Evolutionary conservation across 1,140 invertebrate genomes (phyloP).

Genomic region (Drosophila elegans): DNA sequence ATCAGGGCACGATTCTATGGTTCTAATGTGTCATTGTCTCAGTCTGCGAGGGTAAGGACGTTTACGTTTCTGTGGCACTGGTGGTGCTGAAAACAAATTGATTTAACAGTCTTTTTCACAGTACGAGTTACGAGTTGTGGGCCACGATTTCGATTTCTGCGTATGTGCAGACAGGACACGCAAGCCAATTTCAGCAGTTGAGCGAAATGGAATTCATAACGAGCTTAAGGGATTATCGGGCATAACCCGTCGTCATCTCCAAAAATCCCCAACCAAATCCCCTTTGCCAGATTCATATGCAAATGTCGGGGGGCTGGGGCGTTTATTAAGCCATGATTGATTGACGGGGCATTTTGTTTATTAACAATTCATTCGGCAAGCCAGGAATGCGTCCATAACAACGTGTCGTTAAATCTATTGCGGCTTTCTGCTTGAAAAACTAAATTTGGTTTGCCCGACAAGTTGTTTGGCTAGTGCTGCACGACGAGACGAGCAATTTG

Average conservation of each 20-base stretch:
- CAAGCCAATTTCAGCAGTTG: constrained; percentile 60
- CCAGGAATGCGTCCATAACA: constrained; percentile 1
- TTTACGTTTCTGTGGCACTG: constrained; percentile 8
- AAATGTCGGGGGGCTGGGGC: constrained; percentile 34
- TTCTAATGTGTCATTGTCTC: constrained; percentile 69
- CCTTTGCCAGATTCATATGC: constrained; percentile 33
- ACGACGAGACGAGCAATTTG: no score
- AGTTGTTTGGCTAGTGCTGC: no score
- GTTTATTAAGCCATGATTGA: constrained; percentile 52
- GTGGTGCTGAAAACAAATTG: constrained; percentile 67
- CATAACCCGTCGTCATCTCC: constrained; percentile 34
- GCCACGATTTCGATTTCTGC: constrained; percentile 13
- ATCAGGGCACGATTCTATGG: constrained; percentile 58
- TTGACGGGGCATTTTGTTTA: constrained; percentile 39
- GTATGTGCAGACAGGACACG: constrained; percentile 50
- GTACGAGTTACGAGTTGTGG: constrained; percentile 15
- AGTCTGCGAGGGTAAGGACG: constrained; percentile 4
- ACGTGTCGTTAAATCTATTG: constrained; percentile 28
- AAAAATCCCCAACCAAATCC: constrained; percentile 8
- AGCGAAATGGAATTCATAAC: constrained; percentile 45
- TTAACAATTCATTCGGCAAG: constrained; percentile 47
- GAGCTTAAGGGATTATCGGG: constrained; percentile 65
- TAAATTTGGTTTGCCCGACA: constrained; percentile 2
- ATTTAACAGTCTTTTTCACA: constrained; percentile 69
- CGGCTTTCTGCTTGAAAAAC: constrained; percentile 8